Percentiles rank a stretch among this genome's conserved stretches.
phyloP scores from a whole-genome alignment of 2,797 vertebrate species.

The Helicolenus hilgendorfi region DNA sequence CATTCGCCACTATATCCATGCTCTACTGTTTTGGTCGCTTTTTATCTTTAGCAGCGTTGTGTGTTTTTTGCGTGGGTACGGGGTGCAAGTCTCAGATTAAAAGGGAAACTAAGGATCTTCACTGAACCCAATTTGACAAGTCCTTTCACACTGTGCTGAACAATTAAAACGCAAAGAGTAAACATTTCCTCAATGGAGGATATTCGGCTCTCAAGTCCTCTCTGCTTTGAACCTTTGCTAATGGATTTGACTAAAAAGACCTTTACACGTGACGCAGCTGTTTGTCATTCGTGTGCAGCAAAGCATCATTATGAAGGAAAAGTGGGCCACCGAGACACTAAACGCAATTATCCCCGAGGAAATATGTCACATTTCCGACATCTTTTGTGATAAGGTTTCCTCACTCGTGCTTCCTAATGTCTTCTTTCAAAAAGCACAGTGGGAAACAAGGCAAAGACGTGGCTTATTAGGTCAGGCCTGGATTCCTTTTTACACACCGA shows the following conservation, averaged over 20 bases:
- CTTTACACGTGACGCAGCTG: conserved; percentile 73
- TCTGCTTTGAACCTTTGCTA: conserved; percentile 48
- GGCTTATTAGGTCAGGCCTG: conserved; percentile 79
- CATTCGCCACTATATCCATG: conserved; percentile 68
- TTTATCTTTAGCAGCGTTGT: conserved; percentile 71
- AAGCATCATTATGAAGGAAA: conserved; percentile 72
- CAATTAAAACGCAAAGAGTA: conserved; percentile 64
- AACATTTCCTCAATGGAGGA: conserved; percentile 56
- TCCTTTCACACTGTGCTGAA: conserved; percentile 57
- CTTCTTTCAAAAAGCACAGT: conserved; percentile 67
- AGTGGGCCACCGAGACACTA: conserved; percentile 85
- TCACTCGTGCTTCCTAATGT: conserved; percentile 64
- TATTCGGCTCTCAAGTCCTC: conserved; percentile 15
- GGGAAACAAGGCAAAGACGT: conserved; percentile 71
- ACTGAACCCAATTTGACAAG: conserved; percentile 66
- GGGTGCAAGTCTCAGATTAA: conserved; percentile 69
- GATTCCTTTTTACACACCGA: conserved; percentile 64
- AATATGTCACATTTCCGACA: conserved; percentile 81
- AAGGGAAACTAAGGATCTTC: conserved; percentile 68
- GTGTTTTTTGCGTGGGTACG: conserved; percentile 29
- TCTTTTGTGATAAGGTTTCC: conserved; percentile 85
- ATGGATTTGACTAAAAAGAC: conserved; percentile 63
- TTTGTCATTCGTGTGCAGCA: conserved; percentile 76
- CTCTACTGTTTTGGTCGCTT: conserved; percentile 66
- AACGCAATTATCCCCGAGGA: conserved; percentile 79